These are phyloP conservation scores for Alcedo quadribrachys DNA, from an alignment of 2,797 vertebrate genomes.

Conservation along the genomic window DNA sequence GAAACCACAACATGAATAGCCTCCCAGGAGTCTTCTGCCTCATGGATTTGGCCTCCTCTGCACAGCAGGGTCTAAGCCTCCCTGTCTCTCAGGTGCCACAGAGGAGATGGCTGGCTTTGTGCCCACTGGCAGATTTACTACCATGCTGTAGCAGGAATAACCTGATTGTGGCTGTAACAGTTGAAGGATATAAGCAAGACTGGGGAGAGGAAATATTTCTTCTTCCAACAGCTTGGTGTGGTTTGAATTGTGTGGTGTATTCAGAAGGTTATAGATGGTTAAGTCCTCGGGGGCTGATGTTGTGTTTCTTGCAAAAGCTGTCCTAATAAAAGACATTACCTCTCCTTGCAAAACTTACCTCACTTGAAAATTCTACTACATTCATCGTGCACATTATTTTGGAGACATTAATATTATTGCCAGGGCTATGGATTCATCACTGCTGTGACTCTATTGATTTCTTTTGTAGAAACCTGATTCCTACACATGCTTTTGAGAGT, in stretches of 20 bases:
- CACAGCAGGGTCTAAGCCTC: background rate
- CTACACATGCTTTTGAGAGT: background rate
- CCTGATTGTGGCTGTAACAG: background rate
- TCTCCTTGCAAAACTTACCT: background rate
- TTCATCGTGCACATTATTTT: background rate
- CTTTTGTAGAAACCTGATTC: background rate
- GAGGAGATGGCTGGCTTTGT: background rate
- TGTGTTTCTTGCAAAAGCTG: background rate
- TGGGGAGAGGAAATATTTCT: background rate
- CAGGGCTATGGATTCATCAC: background rate
- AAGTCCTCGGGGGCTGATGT: background rate
- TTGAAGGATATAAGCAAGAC: background rate
- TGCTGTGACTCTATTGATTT: background rate
- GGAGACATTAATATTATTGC: background rate
- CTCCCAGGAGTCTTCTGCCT: background rate
- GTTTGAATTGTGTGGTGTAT: conserved; percentile 32
- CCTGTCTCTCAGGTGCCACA: background rate
- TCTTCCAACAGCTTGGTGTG: background rate
- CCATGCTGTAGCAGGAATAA: background rate
- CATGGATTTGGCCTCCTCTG: background rate
- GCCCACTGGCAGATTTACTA: background rate
- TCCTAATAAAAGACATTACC: background rate
- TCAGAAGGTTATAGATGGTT: background rate
- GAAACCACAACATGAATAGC: background rate
- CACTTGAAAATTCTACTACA: background rate